A percentile compares a stretch with the other conserved stretches of the same genome.
Conservation (phyloP, 2,113 vertebrate species). For the Sebastes fasciatus region DNA sequence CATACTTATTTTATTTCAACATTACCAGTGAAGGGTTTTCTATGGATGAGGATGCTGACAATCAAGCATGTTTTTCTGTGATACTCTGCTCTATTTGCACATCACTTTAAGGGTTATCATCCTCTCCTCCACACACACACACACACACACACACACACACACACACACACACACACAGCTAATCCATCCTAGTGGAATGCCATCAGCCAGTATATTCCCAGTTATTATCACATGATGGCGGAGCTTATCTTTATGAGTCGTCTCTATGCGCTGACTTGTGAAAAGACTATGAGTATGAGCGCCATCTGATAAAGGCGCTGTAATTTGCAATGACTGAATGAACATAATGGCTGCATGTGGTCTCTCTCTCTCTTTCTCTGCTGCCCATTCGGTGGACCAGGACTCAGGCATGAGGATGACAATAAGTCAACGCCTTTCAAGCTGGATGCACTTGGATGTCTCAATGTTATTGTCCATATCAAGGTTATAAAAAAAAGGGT, state of each 20-base stretch:
- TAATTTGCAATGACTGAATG: constrained; percentile 57
- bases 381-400: constrained; percentile 29
- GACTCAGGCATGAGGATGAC: constrained; percentile 27
- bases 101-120: background rate
- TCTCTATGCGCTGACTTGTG: constrained; percentile 29
- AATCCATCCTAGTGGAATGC: background rate
- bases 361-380: background rate
- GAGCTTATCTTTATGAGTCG: constrained; percentile 37
- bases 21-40: background rate
- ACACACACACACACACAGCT: background rate
- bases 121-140: background rate
- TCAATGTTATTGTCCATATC: constrained; percentile 57
- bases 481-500: constrained; percentile 50
- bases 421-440: constrained; percentile 25
- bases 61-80: background rate
- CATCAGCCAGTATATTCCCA: constrained; percentile 22
- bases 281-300: constrained; percentile 5
- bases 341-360: constrained; percentile 50
- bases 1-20: no score
- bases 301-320: constrained; percentile 40
- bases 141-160: no score
- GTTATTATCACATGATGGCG: constrained; percentile 24
- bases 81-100: background rate
- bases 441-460: constrained; percentile 35
- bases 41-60: background rate